Evolutionary conservation across 2,113 vertebrate species (phyloP).

Genomic region (Melanerpes aurifrons): DNA sequence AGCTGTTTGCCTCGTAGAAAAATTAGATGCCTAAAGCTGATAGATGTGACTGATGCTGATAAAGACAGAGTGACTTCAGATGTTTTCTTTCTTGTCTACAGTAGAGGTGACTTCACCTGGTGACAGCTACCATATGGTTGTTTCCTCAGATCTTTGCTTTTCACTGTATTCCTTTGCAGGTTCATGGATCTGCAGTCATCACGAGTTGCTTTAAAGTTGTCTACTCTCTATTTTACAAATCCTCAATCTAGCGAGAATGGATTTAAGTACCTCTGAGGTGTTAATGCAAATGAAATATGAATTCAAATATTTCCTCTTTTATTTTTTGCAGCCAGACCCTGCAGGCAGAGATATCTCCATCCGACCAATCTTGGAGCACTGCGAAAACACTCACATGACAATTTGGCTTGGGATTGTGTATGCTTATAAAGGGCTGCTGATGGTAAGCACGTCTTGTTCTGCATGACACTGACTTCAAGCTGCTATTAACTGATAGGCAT

Average conservation of each 20-base stretch:
- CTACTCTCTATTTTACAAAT: neutral
- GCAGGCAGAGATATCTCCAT: conserved; percentile 96
- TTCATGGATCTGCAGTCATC: neutral
- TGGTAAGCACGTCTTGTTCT: conserved; percentile 83
- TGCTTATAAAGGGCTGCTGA: conserved; percentile 98
- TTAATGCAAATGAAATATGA: neutral
- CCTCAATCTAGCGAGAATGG: neutral
- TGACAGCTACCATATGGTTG: neutral
- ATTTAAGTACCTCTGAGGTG: neutral
- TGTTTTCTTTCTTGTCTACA: neutral
- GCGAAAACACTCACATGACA: conserved; percentile 98
- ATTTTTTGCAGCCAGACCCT: conserved; percentile 87
- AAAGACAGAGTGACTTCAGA: neutral
- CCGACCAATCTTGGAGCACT: conserved; percentile 97
- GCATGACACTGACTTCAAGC: neutral
- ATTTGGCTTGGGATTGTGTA: conserved; percentile 99
- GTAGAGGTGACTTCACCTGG: neutral
- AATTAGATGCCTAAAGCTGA: neutral
- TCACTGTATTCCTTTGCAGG: neutral
- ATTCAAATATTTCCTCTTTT: conserved; percentile 3
- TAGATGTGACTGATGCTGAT: neutral
- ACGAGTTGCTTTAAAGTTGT: neutral
- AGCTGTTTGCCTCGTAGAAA: neutral
- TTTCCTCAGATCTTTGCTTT: neutral
- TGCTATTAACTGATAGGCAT: neutral